phyloP scores from a whole-genome alignment of 2,797 vertebrate genomes.

The Scleropages formosus region DNA sequence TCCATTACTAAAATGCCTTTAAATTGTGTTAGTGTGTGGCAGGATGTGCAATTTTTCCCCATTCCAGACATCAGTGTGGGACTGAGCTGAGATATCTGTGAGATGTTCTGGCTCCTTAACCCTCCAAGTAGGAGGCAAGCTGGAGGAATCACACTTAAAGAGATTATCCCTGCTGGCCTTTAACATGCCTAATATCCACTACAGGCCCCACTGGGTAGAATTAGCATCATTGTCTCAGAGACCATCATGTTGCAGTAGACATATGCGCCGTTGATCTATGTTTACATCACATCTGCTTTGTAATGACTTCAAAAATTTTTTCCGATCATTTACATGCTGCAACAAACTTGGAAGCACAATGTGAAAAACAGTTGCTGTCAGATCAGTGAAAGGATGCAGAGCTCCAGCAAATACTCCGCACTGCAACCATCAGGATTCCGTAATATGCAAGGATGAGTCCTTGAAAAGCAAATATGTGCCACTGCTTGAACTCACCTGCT shows the following conservation, averaged over 20 bases:
- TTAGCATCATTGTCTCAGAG: constrained; percentile 52
- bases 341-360: too few relatives aligned
- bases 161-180: constrained; percentile 74
- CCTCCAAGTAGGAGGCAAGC: constrained; percentile 26
- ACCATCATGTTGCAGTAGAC: constrained; percentile 29
- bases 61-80: not conserved
- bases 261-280: constrained; percentile 32
- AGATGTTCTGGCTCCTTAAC: not conserved
- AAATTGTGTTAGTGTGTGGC: not conserved
- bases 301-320: too few relatives aligned
- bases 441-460: too few relatives aligned
- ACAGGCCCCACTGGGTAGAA: constrained; percentile 66
- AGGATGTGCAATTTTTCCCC: not conserved
- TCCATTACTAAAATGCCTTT: not conserved
- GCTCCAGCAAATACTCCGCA: too few relatives aligned
- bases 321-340: too few relatives aligned
- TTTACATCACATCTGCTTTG: constrained; percentile 66
- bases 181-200: constrained; percentile 40
- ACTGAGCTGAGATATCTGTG: not conserved
- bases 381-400: too few relatives aligned
- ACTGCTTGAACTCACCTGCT: too few relatives aligned
- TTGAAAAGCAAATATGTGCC: too few relatives aligned
- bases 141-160: constrained; percentile 75
- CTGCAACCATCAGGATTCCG: too few relatives aligned
- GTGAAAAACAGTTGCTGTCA: too few relatives aligned